phyloP scores from a whole-genome alignment of 2,797 vertebrate species.

The Argya squamiceps region DNA sequence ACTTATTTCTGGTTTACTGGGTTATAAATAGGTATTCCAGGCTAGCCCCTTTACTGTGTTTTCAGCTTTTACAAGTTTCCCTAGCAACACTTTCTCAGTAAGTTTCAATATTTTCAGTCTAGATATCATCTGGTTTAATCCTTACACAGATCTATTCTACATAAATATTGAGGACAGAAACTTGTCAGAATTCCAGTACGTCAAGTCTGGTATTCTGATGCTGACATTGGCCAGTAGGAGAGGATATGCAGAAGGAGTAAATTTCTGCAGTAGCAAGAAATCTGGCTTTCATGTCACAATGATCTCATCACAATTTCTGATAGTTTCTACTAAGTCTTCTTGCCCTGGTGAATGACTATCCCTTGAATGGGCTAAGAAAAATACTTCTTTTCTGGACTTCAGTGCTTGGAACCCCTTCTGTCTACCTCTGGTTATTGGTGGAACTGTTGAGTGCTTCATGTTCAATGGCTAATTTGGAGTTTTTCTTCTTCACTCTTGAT shows the following conservation, averaged over 20 bases:
- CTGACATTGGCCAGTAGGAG: neutral
- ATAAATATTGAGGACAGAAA: neutral
- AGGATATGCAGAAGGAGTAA: neutral
- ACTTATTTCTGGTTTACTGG: neutral
- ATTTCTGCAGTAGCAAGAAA: neutral
- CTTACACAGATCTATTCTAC: neutral
- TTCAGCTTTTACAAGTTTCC: neutral
- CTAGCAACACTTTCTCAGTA: neutral
- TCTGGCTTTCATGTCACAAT: neutral
- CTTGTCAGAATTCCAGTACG: neutral
- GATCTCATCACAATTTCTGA: neutral
- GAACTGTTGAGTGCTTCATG: neutral
- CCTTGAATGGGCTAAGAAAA: neutral
- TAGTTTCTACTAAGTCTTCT: neutral
- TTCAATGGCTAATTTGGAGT: neutral
- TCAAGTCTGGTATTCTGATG: neutral
- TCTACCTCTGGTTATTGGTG: neutral
- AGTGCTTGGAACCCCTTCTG: neutral
- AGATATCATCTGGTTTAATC: neutral
- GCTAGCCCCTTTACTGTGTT: neutral
- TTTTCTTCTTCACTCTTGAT: neutral
- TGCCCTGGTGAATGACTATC: neutral
- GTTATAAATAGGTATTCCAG: neutral
- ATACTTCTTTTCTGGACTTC: neutral
- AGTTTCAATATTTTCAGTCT: neutral